phyloP scores from a whole-genome alignment of 53 echinoderm and acorn worm genomes.

The Echinometra lucunter region DNA sequence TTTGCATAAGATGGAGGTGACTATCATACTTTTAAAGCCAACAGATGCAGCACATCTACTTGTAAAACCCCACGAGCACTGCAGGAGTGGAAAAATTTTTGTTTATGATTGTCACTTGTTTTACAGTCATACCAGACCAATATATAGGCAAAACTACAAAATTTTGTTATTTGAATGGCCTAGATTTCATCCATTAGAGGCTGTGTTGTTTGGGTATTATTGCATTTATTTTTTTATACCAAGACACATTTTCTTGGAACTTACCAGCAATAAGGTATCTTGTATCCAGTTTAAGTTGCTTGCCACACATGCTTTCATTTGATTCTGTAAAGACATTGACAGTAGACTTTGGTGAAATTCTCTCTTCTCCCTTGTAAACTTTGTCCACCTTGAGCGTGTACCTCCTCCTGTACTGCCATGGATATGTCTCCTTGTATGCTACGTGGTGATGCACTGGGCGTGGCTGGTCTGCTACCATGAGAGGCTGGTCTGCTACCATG shows the following conservation, averaged over 20 bases:
- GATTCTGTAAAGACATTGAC: conserved; percentile 39
- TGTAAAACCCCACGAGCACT: too few relatives aligned
- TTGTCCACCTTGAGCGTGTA: conserved; percentile 92
- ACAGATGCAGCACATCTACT: too few relatives aligned
- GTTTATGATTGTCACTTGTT: neutral
- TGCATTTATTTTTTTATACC: neutral
- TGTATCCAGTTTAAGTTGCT: conserved; percentile 60
- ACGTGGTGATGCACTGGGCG: neutral
- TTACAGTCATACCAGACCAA: neutral
- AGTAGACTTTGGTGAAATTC: conserved; percentile 66
- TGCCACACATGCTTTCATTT: conserved; percentile 60
- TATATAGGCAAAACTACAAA: neutral
- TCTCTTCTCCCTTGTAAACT: conserved; percentile 94
- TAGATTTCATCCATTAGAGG: neutral
- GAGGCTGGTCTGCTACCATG: conserved; percentile 59
- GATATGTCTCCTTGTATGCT: conserved; percentile 51
- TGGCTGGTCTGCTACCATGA: conserved; percentile 63
- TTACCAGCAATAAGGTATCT: conserved; percentile 69
- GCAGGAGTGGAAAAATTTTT: too few relatives aligned
- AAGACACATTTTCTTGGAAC: neutral
- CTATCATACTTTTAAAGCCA: too few relatives aligned
- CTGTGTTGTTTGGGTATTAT: neutral
- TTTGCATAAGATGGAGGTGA: neutral
- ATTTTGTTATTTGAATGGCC: neutral
- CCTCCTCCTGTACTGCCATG: conserved; percentile 66